Conservation (phyloP, 2,113 vertebrate species). For the Dicrurus megarhynchus region DNA sequence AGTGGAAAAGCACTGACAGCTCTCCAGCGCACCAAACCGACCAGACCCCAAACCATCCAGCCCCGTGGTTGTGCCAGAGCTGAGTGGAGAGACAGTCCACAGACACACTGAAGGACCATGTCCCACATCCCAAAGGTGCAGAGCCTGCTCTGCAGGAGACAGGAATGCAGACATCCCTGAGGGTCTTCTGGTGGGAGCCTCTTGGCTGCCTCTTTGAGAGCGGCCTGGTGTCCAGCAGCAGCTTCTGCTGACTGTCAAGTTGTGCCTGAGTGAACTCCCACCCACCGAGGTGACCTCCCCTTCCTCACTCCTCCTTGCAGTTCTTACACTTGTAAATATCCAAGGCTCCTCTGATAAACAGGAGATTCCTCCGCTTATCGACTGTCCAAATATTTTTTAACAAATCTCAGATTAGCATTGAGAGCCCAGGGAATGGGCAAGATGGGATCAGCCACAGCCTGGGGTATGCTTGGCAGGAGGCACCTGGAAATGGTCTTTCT, state of each 20-base stretch:
- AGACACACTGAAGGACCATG: not conserved
- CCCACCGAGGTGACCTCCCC: not conserved
- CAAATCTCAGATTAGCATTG: slow-evolving; percentile 9
- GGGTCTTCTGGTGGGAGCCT: not conserved
- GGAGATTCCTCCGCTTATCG: slow-evolving; percentile 14
- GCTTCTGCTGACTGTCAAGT: not conserved
- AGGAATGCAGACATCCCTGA: not conserved
- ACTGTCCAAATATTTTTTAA: slow-evolving; percentile 51
- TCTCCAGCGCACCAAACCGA: not conserved
- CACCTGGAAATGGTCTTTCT: slow-evolving; percentile 6
- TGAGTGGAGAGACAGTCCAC: not conserved
- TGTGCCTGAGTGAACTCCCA: not conserved
- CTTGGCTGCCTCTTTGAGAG: not conserved
- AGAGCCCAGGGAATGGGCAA: not conserved
- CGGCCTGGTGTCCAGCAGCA: not conserved
- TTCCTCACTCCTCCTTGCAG: not conserved
- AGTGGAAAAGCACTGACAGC: not conserved
- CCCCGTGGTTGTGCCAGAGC: not conserved
- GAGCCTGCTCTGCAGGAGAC: not conserved
- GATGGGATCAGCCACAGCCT: not conserved
- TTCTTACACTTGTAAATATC: slow-evolving; percentile 36
- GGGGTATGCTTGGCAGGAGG: not conserved
- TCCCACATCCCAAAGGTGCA: not conserved
- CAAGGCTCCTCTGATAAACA: slow-evolving; percentile 34
- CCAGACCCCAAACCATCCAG: not conserved